Evolutionary conservation across 2,888 invertebrate genomes (phyloP).

Genomic region (Corythucha ciliata): DNA sequence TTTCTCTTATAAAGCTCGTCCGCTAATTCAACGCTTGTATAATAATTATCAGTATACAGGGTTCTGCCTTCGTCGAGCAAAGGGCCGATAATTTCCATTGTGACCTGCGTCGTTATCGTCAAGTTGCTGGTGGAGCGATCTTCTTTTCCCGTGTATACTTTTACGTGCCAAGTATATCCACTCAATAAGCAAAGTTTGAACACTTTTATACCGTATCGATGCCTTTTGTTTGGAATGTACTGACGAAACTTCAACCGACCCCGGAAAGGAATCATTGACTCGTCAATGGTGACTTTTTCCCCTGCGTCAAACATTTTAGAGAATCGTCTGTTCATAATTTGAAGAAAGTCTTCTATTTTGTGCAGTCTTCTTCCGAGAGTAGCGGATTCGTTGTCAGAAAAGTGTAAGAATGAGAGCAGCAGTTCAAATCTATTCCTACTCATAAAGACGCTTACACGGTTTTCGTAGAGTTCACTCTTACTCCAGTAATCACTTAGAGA

Average conservation of each 20-base stretch:
- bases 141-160: constrained; percentile 13
- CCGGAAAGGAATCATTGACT: constrained; percentile 4
- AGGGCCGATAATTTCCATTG: constrained; percentile 14
- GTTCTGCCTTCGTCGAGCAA: neutral
- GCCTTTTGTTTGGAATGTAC: constrained; percentile 8
- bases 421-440: constrained; percentile 8
- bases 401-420: constrained; percentile 1
- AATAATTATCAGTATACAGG: constrained; percentile 11
- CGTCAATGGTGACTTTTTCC: constrained; percentile 9
- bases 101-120: constrained; percentile 1
- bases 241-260: constrained; percentile 5
- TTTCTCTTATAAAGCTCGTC: constrained; percentile 1
- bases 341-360: constrained; percentile 2
- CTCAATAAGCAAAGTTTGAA: constrained; percentile 5
- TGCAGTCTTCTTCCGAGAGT: neutral
- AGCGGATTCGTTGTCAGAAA: constrained; percentile 6
- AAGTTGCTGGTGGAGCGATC: neutral
- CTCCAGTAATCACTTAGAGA: neutral
- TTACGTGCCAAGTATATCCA: constrained; percentile 5
- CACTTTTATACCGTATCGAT: constrained; percentile 5
- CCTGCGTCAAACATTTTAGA: constrained; percentile 8
- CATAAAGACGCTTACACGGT: neutral
- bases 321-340: neutral
- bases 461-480: neutral
- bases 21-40: constrained; percentile 21